phyloP scores from a whole-genome alignment of 2,797 vertebrate species.

The Gymnothorax javanicus region DNA sequence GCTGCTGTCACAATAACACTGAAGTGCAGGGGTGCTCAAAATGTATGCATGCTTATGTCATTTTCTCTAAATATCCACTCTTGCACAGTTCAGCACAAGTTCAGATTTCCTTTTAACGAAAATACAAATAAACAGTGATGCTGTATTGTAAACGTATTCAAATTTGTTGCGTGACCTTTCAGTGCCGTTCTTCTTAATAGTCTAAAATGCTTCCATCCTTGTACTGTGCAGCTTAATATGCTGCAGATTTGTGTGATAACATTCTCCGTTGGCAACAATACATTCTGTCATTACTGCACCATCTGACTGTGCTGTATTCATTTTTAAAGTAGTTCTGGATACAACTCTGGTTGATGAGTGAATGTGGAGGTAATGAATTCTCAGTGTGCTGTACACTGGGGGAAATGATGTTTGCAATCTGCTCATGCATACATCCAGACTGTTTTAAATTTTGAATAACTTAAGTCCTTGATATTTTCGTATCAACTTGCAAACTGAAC shows the following conservation, averaged over 20 bases:
- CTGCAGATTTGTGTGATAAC: background rate
- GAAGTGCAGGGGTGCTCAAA: background rate
- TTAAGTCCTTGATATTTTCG: background rate
- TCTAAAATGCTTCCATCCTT: background rate
- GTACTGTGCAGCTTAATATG: background rate
- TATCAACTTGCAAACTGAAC: conserved; percentile 12
- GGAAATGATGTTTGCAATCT: conserved; percentile 2
- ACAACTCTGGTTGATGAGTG: background rate
- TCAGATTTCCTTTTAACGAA: background rate
- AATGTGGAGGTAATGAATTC: background rate
- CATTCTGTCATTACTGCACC: background rate
- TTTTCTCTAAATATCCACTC: background rate
- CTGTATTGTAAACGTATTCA: background rate
- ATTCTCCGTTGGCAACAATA: background rate
- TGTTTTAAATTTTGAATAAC: conserved; percentile 20
- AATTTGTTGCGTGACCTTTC: background rate
- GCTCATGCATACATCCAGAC: conserved; percentile 2
- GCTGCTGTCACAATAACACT: background rate
- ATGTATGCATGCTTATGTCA: background rate
- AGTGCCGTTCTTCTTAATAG: background rate
- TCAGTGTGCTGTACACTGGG: background rate
- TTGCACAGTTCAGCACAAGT: background rate
- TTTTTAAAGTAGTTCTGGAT: background rate
- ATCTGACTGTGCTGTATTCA: background rate
- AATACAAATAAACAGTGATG: background rate